Conservation (phyloP, 2,113 vertebrate species). For the Gobio gobio region DNA sequence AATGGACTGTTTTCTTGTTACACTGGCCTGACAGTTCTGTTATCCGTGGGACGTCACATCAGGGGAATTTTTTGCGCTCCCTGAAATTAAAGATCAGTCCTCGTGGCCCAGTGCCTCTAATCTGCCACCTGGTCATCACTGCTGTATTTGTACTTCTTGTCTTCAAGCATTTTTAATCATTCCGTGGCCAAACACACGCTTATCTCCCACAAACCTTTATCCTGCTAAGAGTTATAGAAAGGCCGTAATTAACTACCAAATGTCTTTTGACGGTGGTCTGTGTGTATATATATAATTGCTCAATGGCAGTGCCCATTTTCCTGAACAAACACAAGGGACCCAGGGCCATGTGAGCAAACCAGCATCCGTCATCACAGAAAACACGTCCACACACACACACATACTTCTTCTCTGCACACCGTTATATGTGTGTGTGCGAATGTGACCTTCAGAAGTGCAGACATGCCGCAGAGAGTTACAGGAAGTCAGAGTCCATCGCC, state of each 20-base stretch:
- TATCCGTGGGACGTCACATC: neutral
- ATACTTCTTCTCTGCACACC: neutral
- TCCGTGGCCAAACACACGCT: slow-evolving; percentile 37
- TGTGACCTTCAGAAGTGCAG: slow-evolving; percentile 71
- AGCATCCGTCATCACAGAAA: slow-evolving; percentile 32
- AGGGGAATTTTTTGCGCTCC: neutral
- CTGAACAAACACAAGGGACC: slow-evolving; percentile 42
- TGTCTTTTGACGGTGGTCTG: slow-evolving; percentile 41
- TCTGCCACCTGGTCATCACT: slow-evolving; percentile 23
- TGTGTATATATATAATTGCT: slow-evolving; percentile 40
- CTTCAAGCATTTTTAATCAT: slow-evolving; percentile 44
- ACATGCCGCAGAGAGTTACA: slow-evolving; percentile 65
- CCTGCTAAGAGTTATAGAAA: slow-evolving; percentile 64
- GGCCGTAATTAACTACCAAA: slow-evolving; percentile 78
- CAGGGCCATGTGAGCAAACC: slow-evolving; percentile 8
- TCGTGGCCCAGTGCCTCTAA: neutral
- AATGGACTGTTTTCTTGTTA: slow-evolving; percentile 4
- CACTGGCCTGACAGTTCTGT: neutral
- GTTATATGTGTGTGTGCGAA: slow-evolving; percentile 24
- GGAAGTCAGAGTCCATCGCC: slow-evolving; percentile 35
- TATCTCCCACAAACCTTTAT: slow-evolving; percentile 31
- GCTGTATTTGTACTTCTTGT: slow-evolving; percentile 31
- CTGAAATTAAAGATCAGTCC: slow-evolving; percentile 13
- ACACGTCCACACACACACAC: slow-evolving; percentile 20
- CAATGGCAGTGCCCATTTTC: slow-evolving; percentile 17